phyloP scores from a whole-genome alignment of 2,113 vertebrate genomes.

The Percina caprodes region DNA sequence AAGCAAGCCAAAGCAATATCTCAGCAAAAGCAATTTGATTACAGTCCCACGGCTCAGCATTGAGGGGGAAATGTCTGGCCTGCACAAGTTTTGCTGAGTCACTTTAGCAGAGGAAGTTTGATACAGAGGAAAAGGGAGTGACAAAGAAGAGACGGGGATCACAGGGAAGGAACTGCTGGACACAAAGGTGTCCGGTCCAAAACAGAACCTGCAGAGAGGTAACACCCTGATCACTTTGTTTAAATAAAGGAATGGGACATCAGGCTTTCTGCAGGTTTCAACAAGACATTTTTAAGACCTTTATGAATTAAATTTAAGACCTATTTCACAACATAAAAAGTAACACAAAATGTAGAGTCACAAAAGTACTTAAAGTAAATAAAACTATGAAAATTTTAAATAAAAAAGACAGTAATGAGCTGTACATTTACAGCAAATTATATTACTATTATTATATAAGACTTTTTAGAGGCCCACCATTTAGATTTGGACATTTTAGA shows the following conservation, averaged over 20 bases:
- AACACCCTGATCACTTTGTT: not conserved
- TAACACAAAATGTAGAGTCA: no score
- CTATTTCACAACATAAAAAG: no score
- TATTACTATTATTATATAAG: no score
- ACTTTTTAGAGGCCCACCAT: no score
- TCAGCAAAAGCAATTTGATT: slow-evolving; percentile 69
- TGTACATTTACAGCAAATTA: no score
- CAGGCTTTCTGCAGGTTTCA: no score
- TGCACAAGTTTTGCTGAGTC: slow-evolving; percentile 64
- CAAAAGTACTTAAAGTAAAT: no score
- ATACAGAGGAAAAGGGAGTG: slow-evolving; percentile 51
- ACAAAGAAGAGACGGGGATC: slow-evolving; percentile 30
- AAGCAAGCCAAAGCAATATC: slow-evolving; percentile 69
- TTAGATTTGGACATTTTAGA: no score
- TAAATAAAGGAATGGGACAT: not conserved
- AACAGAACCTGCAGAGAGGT: not conserved
- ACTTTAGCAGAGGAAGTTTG: slow-evolving; percentile 57
- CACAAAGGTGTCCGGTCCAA: slow-evolving; percentile 24
- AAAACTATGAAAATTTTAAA: no score
- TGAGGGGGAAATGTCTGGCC: slow-evolving; percentile 42
- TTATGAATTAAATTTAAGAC: no score
- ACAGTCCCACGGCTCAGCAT: slow-evolving; percentile 38
- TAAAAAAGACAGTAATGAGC: no score
- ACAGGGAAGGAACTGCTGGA: slow-evolving; percentile 18
- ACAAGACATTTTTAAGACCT: no score